Base-by-base conservation (phyloP, 2,113 vertebrate species). In the Odontophorus gujanensis region DNA sequence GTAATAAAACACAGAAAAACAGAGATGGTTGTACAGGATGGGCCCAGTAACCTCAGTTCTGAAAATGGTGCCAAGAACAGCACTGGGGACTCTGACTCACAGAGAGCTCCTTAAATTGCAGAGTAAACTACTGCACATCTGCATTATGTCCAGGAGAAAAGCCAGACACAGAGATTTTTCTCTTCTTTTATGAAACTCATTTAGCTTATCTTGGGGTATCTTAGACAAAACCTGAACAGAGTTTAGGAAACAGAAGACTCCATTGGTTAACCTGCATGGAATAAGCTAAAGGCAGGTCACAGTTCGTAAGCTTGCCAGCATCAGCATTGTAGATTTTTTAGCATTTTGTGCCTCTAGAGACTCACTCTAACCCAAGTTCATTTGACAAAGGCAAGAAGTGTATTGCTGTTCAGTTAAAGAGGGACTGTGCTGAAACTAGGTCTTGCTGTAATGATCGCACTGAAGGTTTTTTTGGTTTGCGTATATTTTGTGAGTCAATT, bases 81-180 rank as follows among this genome's bases (percentile, higher is more conserved):
- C 10, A 62, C 7, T 8, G 53, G 58, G 57, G 89, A 81, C 36
- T 47, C 1, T 95, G 91, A 95, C 84, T 96, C 92, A 96, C 21
- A 25, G 50, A 82, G 50, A 89, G 18, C 84, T 92, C 75, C 82
- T 93, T 74, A 92, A 92, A 87, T 59, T 85, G 25, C 62, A 18
- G 1, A 87, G 81, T 59, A 92, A 95, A 96, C 51, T 69, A 69
- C 36, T n/a, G 45, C 67, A 77, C 81, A 95, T 93, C 92, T 96
- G 84, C 63, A 63, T 63, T 92, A 34, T 28, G 62, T 71, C 63
- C 67, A 91, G 77, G 55, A 69, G 50, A 80, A 92, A 88, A 82
- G 55, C 71, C 50, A 87, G 48, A 28, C 38, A 59, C 57, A 4
- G n/a, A 87, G 67, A 80, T 74, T 93, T 87, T 81, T 9, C 3